A percentile compares a stretch with the other conserved stretches of the same genome.
phyloP scores from a whole-genome alignment of 2,797 vertebrate genomes.

The Lepilemur septentrionalis region DNA sequence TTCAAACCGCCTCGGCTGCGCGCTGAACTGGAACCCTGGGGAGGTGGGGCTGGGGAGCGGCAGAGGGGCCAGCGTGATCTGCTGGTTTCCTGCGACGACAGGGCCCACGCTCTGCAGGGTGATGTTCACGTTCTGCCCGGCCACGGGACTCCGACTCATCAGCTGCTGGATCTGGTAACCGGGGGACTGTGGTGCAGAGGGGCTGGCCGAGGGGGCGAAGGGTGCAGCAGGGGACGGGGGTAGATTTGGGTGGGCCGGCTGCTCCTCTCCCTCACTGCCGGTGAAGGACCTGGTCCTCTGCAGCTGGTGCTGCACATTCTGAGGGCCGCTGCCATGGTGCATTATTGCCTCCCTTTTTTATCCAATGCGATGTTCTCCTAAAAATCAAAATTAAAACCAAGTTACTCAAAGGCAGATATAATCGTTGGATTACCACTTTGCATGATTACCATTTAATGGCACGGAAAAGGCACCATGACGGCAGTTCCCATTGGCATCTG shows the following conservation, averaged over 20 bases:
- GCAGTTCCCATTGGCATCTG: neutral
- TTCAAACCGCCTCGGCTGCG: constrained; percentile 95
- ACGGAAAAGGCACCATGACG: neutral
- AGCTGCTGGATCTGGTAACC: constrained; percentile 93
- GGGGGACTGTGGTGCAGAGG: constrained; percentile 92
- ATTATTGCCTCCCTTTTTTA: constrained; percentile 88
- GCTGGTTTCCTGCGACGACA: constrained; percentile 93
- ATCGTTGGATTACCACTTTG: neutral
- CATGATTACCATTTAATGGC: neutral
- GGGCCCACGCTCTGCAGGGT: constrained; percentile 95
- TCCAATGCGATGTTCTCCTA: constrained; percentile 70
- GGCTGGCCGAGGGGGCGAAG: constrained; percentile 95
- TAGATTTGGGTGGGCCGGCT: constrained; percentile 87
- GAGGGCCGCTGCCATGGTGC: constrained; percentile 98
- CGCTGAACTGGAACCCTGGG: constrained; percentile 94
- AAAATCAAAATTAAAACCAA: constrained; percentile 66
- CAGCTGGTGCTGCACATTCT: constrained; percentile 94
- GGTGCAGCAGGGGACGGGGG: constrained; percentile 94
- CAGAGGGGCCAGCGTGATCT: constrained; percentile 94
- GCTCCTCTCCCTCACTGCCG: constrained; percentile 92
- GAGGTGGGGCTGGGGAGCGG: constrained; percentile 94
- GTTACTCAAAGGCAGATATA: constrained; percentile 14
- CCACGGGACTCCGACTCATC: constrained; percentile 95
- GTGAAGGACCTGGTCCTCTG: constrained; percentile 95
- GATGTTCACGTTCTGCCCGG: constrained; percentile 95